phyloP scores from a whole-genome alignment of 2,113 vertebrate genomes.

The Procavia capensis region DNA sequence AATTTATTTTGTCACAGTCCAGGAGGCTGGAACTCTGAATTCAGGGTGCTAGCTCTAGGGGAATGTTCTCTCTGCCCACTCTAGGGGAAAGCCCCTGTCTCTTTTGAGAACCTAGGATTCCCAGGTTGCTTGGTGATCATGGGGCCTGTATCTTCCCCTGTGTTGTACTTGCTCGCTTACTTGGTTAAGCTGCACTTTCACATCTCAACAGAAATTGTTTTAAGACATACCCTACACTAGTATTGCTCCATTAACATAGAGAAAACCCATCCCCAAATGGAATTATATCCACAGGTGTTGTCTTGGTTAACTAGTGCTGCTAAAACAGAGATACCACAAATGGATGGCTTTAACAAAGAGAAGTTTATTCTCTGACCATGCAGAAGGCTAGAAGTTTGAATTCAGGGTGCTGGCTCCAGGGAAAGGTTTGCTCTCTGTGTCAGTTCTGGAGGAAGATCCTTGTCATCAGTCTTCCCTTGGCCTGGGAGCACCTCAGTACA shows the following conservation, averaged over 20 bases:
- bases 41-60: neutral
- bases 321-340: no score
- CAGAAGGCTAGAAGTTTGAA: no score
- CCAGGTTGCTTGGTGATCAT: neutral
- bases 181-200: neutral
- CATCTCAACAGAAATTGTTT: neutral
- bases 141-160: neutral
- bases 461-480: no score
- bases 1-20: neutral
- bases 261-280: neutral
- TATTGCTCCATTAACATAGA: neutral
- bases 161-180: neutral
- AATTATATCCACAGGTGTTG: neutral
- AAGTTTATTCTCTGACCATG: no score
- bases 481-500: no score
- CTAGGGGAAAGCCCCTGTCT: no score
- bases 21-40: neutral
- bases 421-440: no score
- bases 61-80: no score
- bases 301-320: no score
- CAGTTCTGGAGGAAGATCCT: no score
- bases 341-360: no score
- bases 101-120: neutral
- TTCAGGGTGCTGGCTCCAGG: no score
- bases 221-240: neutral